Evolutionary conservation across 2,888 invertebrate genomes (phyloP).

Genomic region (Caenorhabditis uteleia): DNA sequence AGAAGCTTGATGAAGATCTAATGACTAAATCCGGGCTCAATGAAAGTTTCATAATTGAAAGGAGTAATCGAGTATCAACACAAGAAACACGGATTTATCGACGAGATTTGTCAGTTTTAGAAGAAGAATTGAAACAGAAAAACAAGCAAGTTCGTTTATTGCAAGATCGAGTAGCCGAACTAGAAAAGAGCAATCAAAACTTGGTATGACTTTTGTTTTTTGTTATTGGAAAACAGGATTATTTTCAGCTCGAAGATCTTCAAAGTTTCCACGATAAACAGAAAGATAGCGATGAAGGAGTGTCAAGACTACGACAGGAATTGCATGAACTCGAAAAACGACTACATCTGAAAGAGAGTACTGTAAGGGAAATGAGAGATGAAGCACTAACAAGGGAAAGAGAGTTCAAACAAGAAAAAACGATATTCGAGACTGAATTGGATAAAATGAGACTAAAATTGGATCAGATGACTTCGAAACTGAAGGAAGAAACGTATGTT

Average conservation of each 20-base stretch:
- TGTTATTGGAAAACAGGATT: not conserved
- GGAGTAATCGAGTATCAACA: conserved; percentile 20
- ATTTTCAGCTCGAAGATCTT: conserved; percentile 1
- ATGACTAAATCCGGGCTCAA: conserved; percentile 17
- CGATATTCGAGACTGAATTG: not conserved
- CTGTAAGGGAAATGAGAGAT: not conserved
- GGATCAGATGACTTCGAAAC: not conserved
- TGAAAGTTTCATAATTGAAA: conserved; percentile 26
- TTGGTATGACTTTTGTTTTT: not conserved
- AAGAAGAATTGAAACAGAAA: conserved; percentile 17
- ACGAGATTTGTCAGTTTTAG: conserved; percentile 12
- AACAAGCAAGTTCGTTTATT: conserved; percentile 7
- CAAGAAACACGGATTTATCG: conserved; percentile 22
- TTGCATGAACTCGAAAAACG: not conserved
- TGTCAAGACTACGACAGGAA: not conserved
- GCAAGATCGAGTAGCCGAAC: not conserved
- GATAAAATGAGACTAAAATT: not conserved
- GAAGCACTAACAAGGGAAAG: not conserved
- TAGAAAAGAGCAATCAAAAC: conserved; percentile 5
- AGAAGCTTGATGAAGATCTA: conserved; percentile 6
- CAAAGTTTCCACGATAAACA: not conserved
- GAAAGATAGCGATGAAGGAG: conserved; percentile 2
- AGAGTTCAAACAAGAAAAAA: not conserved
- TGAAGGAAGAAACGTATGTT: not conserved
- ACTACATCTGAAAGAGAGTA: not conserved